Evolutionary conservation across 2,797 vertebrate genomes (phyloP), one percentile per base, ranked within the genome.

Genomic region (Scyliorhinus canicula): DNA sequence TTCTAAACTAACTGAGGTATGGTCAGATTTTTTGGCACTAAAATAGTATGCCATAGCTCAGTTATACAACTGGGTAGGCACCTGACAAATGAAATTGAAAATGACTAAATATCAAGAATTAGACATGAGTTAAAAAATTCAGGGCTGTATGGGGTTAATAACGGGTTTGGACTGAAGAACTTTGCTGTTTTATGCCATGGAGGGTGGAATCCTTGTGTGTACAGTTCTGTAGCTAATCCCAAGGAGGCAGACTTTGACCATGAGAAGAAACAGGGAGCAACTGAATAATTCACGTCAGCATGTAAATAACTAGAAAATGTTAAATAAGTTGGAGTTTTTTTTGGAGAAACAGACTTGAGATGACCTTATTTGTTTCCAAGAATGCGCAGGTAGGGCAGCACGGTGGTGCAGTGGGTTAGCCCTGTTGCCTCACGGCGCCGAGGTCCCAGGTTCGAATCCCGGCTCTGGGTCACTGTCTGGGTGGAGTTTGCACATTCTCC

Each of bases 321-420:
- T 86, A 28, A 86, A 9, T 28, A 31, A 31, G 3, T 35, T 52
- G 50, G 84, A 7, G 6, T 82, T 55, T 77, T 77, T 3, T 31
- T 86, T 90, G 50, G 28, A 86, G 84, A 86, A 86, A 55, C 47
- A 90, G 35, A 90, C 35, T 90, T 90, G 52, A 57, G 55, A 90
- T 77, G 71, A 60, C 35, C 1, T 19, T 16, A 60, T 60, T 90
- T 90, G 86, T 60, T 88, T n/a, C 55, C 52, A n/a, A 88, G 85
- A 35, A 1, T 21, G 40, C 21, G 55, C 52, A 60, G 84, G 50
- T n/a, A n/a, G n/a, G n/a, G n/a, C n/a, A n/a, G n/a, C n/a, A n/a
- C n/a, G n/a, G n/a, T n/a, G n/a, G n/a, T n/a, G n/a, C n/a, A n/a
- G n/a, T n/a, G n/a, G n/a, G n/a, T n/a, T n/a, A n/a, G n/a, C n/a